phyloP scores from a whole-genome alignment of 53 echinoderm and acorn worm genomes.

The Luidia sarsii region DNA sequence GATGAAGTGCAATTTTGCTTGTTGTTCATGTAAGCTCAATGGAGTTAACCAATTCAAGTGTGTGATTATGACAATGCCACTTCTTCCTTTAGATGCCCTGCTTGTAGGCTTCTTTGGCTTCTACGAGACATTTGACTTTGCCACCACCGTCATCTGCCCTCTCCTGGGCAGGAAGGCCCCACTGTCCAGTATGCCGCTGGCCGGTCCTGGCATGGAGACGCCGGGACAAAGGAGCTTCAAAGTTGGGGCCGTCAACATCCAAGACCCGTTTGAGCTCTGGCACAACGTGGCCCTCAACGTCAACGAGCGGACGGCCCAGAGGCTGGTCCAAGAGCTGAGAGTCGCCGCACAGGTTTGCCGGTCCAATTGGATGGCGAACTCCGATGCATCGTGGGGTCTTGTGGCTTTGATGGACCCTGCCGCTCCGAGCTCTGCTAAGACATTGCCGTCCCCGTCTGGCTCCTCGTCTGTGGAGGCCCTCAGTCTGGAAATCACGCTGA shows the following conservation, averaged over 20 bases:
- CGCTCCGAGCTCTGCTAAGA: neutral
- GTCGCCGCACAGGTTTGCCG: constrained; percentile 59
- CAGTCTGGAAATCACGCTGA: constrained; percentile 36
- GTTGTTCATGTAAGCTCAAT: too few relatives aligned
- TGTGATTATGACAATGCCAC: neutral
- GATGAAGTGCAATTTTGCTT: neutral
- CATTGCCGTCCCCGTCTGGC: neutral
- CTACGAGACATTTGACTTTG: constrained; percentile 78
- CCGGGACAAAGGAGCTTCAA: constrained; percentile 58
- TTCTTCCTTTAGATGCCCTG: constrained; percentile 60
- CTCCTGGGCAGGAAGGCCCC: constrained; percentile 59
- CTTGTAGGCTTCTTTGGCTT: constrained; percentile 82
- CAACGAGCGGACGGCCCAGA: constrained; percentile 71
- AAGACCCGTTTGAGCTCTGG: constrained; percentile 88
- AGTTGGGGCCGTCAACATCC: constrained; percentile 71
- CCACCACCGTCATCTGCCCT: constrained; percentile 74
- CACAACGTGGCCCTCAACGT: constrained; percentile 90
- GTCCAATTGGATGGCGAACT: neutral
- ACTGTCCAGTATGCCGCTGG: constrained; percentile 37
- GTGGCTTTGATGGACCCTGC: constrained; percentile 4
- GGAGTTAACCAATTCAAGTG: too few relatives aligned
- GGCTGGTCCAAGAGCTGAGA: constrained; percentile 56
- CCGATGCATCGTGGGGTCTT: constrained; percentile 5
- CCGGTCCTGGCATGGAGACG: neutral
- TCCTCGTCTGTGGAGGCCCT: neutral